phyloP scores from a whole-genome alignment of 2,888 invertebrate species.

The Drosophila aldrichi region DNA sequence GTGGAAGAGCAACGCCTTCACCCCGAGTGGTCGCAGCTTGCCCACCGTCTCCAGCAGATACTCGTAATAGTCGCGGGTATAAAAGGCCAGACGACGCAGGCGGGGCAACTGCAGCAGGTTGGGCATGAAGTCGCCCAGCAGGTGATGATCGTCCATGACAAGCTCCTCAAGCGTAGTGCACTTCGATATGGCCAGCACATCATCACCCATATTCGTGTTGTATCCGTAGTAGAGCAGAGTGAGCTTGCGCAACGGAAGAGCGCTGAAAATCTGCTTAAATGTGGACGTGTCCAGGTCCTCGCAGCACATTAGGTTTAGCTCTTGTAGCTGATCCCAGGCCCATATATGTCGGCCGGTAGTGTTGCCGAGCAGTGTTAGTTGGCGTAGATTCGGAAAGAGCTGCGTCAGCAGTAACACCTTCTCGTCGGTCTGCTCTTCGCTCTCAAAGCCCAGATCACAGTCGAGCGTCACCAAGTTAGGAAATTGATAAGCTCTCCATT shows the following conservation, averaged over 20 bases:
- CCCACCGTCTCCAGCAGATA: slow-evolving; percentile 33
- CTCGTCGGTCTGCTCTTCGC: slow-evolving; percentile 25
- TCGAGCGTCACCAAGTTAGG: slow-evolving; percentile 42
- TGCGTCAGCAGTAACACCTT: slow-evolving; percentile 33
- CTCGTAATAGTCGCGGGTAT: slow-evolving; percentile 43
- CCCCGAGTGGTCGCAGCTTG: slow-evolving; percentile 6
- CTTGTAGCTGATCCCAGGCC: slow-evolving; percentile 36
- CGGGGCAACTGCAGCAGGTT: slow-evolving; percentile 39
- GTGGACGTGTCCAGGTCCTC: slow-evolving; percentile 14
- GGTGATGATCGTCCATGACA: slow-evolving; percentile 55
- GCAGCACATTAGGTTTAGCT: slow-evolving; percentile 51
- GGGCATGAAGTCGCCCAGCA: slow-evolving; percentile 35
- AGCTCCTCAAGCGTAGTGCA: slow-evolving; percentile 56
- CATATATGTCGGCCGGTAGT: slow-evolving; percentile 49
- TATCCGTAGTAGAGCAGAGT: slow-evolving; percentile 47
- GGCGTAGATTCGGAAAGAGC: slow-evolving; percentile 56
- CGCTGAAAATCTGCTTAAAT: slow-evolving; percentile 29
- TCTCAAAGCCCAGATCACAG: slow-evolving; percentile 6
- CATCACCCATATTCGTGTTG: slow-evolving; percentile 20
- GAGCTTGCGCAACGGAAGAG: slow-evolving; percentile 50
- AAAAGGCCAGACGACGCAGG: slow-evolving; percentile 41
- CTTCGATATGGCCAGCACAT: slow-evolving; percentile 19
- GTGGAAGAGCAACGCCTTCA: slow-evolving; percentile 51
- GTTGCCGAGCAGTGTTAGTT: slow-evolving; percentile 31
- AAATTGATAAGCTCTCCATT: slow-evolving; percentile 40